Evolutionary conservation across 2,797 vertebrate species (phyloP), one percentile per base, ranked within the genome.

Genomic region (Alca torda): DNA sequence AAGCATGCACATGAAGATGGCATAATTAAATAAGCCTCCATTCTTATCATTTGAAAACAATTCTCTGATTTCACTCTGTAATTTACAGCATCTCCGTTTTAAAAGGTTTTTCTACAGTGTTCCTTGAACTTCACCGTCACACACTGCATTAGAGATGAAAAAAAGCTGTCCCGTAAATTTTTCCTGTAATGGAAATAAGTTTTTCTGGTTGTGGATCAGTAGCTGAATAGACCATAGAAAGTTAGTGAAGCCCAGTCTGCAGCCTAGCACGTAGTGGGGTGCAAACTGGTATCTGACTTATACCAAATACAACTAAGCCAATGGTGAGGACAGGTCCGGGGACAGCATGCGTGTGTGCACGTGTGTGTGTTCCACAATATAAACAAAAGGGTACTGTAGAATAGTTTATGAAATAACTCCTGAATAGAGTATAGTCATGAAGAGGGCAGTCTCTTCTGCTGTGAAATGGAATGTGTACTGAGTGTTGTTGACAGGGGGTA

Each of bases 271-370:
- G 5, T 0, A 48, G 17, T 9, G 20, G 28, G n/a, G 25, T n/a
- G 53, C 25, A 37, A 45, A 74, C 14, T 6, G 16, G 17, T 33
- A 21, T 57, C 57, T 75, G 89, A 37, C 45, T 76, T 84, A 28
- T 18, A 69, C 33, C 24, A 63, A 61, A 14, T 19, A 7, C 20
- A 53, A 6, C 23, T 28, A 53, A 75, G 12, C 4, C 26, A 50
- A 14, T 0, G 18, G 28, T 24, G 75, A 75, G 41, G 25, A 57
- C 19, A 67, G 16, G 26, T 73, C 61, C 1, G 2, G n/a, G 33
- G 75, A 24, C 23, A 41, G 45, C 13, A 31, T 15, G 15, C 5
- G 3, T 41, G 24, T 31, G 12, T 11, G 4, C 0, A 0, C 51
- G 37, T 15, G 1, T 24, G 6, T 46, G 33, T 63, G 65, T 65